A percentile compares a stretch with the other conserved stretches of the same genome.
Conservation (phyloP, 2,888 invertebrate species). For the Dendrolimus pini region DNA sequence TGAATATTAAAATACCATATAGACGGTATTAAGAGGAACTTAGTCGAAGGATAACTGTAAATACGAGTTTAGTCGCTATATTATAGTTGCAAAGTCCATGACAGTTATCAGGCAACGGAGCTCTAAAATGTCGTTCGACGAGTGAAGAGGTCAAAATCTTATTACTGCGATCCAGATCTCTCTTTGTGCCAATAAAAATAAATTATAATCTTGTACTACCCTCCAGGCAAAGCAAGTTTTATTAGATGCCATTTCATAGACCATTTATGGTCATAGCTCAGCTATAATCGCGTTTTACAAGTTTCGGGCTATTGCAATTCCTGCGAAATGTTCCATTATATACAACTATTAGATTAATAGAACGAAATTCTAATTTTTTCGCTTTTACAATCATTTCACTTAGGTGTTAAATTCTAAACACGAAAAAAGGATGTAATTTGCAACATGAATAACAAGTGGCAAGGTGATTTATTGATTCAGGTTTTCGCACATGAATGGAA, state of each 20-base stretch:
- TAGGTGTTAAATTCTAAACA: not conserved
- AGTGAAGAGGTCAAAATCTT: conserved; percentile 8
- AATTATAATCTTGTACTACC: not conserved
- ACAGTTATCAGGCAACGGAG: conserved; percentile 28
- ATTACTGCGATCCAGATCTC: not conserved
- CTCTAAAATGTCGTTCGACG: conserved; percentile 20
- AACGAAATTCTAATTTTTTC: too few species aligned
- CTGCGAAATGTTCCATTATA: too few species aligned
- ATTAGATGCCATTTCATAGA: not conserved
- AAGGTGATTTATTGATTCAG: not conserved
- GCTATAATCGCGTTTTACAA: not conserved
- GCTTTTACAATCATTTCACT: not conserved
- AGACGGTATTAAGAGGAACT: conserved; percentile 37
- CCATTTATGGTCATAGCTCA: not conserved
- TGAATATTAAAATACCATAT: conserved; percentile 46
- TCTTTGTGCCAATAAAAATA: not conserved
- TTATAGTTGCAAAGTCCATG: conserved; percentile 28
- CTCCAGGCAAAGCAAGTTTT: not conserved
- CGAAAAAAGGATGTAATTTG: not conserved
- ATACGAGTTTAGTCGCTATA: conserved; percentile 46
- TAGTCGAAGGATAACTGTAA: conserved; percentile 51
- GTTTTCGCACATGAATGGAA: not conserved
- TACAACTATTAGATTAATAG: too few species aligned
- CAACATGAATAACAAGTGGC: not conserved
- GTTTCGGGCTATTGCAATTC: too few species aligned